Evolutionary conservation across 1,140 invertebrate species (phyloP).

Genomic region (Macrotrachela quadricornifera): DNA sequence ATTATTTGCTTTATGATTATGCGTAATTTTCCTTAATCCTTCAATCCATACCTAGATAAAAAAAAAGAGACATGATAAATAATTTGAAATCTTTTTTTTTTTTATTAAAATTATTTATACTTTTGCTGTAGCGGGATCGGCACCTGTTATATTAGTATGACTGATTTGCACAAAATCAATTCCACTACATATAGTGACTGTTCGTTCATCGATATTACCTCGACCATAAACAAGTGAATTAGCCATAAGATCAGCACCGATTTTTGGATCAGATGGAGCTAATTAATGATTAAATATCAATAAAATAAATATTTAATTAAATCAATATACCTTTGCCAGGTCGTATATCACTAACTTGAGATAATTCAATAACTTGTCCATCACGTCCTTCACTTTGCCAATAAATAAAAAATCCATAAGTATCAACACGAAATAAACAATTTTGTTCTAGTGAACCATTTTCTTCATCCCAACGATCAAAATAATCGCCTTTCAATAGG

Average conservation of each 20-base stretch:
- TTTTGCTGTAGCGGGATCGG: no score
- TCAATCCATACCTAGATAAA: conserved; percentile 65
- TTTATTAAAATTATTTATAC: no score
- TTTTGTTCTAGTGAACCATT: conserved; percentile 69
- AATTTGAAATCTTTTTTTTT: no score
- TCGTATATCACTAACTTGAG: conserved; percentile 85
- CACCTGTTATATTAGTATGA: conserved; percentile 85
- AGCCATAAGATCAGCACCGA: background rate
- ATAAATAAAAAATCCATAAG: conserved; percentile 95
- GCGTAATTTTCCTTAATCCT: conserved; percentile 62
- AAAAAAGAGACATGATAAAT: background rate
- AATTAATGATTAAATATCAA: no score
- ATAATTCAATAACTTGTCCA: conserved; percentile 80
- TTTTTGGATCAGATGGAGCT: no score
- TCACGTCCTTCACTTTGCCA: conserved; percentile 95
- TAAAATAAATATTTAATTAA: no score
- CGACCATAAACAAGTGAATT: conserved; percentile 15
- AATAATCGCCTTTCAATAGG: conserved; percentile 55
- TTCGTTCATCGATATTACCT: conserved; percentile 68
- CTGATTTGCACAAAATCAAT: conserved; percentile 96
- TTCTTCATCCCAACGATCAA: conserved; percentile 91
- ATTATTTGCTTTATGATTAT: conserved; percentile 87
- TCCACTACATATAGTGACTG: conserved; percentile 84
- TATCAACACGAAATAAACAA: conserved; percentile 80
- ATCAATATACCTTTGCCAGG: conserved; percentile 35